Conservation (phyloP, 1,140 invertebrate genomes). For the Linepithema humile region DNA sequence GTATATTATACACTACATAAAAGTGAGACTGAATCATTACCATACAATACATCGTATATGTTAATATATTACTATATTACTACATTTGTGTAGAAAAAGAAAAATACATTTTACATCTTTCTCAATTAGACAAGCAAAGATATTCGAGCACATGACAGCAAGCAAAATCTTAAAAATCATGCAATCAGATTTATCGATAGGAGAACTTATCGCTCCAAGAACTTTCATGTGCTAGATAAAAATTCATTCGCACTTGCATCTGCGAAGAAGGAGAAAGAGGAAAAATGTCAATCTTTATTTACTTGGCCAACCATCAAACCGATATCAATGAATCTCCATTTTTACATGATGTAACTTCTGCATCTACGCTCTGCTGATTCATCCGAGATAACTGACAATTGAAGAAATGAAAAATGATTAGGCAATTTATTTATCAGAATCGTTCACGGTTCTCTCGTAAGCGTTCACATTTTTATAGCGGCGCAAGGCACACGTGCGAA, state of each 20-base stretch:
- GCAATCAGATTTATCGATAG: neutral
- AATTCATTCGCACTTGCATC: neutral
- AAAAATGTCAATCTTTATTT: neutral
- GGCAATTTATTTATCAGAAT: neutral
- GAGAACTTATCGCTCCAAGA: neutral
- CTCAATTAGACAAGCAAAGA: neutral
- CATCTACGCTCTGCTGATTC: neutral
- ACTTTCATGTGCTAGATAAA: too few species aligned
- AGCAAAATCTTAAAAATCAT: neutral
- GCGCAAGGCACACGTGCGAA: neutral
- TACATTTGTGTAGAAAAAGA: too few species aligned
- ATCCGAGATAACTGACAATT: neutral
- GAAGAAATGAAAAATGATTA: neutral
- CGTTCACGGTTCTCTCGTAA: slow-evolving; percentile 8
- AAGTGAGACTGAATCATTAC: neutral
- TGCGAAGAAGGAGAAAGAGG: neutral
- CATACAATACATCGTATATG: neutral
- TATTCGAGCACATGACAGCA: too few species aligned
- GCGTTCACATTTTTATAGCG: neutral
- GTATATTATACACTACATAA: neutral
- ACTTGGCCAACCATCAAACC: neutral
- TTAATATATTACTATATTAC: neutral
- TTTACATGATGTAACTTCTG: neutral
- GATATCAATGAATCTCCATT: neutral
- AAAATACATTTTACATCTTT: too few species aligned